A percentile compares a stretch with the other conserved stretches of the same genome.
Evolutionary conservation across 2,113 vertebrate species (phyloP).

Genomic region (Catharus minimus): DNA sequence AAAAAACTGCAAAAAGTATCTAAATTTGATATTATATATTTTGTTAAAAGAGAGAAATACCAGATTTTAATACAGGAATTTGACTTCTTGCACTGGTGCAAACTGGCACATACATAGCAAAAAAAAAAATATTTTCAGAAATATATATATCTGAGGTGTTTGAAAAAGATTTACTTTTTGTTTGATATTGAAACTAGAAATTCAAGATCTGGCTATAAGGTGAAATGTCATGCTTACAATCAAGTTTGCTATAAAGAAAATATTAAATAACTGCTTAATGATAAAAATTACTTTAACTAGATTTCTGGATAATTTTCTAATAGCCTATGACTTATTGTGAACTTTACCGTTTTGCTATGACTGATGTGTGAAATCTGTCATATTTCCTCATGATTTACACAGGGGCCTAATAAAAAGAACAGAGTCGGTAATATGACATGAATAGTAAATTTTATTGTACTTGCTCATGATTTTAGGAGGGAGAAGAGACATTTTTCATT

Average conservation of each 20-base stretch:
- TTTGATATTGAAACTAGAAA: neutral
- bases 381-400: constrained; percentile 17
- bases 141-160: neutral
- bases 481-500: neutral
- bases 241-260: neutral
- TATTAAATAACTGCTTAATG: neutral
- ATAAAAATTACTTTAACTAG: neutral
- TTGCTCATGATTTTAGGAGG: neutral
- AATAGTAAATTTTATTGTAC: neutral
- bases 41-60: neutral
- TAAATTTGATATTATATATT: neutral
- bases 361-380: constrained; percentile 52
- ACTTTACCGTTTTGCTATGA: constrained; percentile 40
- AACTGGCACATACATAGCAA: neutral
- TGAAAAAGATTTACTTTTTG: neutral
- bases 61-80: neutral
- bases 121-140: neutral
- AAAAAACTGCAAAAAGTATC: neutral
- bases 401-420: neutral
- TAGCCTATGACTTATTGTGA: constrained; percentile 41
- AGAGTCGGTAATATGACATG: neutral
- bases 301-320: constrained; percentile 38
- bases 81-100: neutral
- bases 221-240: neutral
- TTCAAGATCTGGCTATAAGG: neutral